Base-by-base conservation (phyloP, 2,888 invertebrate species). In the Drosophila mimica region DNA sequence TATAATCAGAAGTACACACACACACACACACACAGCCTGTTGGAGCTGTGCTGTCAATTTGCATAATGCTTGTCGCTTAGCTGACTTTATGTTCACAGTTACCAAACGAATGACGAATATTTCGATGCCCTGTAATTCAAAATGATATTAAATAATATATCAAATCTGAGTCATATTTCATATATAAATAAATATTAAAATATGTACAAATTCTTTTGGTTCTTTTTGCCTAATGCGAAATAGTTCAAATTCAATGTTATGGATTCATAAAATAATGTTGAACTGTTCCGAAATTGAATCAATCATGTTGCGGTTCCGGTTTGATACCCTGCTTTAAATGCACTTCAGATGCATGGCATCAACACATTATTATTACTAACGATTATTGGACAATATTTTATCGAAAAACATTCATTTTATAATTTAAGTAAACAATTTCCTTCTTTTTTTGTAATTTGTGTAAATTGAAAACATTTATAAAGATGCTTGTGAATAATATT, bases 31-130 rank as follows among this genome's bases (percentile, higher is more conserved):
- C 11, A 36, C 28, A 52, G 28, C 33, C 51, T 9, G 28, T 57
- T 38, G 15, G 4, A 33, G 48, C 43, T 40, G 31, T 17, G 36
- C 43, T 54, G 46, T 25, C 54, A 60, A 79, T 79, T 76, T 80
- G 70, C 82, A 77, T 78, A 78, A 71, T 81, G 70, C 52, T 51
- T 33, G 25, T 61, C 74, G 71, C 60, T 68, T 66, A 67, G 69
- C 74, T 72, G 54, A 71, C 66, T 74, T 82, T 73, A 56, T 43
- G 61, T 54, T 77, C 33, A 51, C 66, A 56, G 70, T 75, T 62
- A 57, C 48, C 59, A 66, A 74, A 70, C 48, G 36, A 25, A 25
- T 64, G 71, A 59, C 76, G 72, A 71, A 72, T 70, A 70, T 74
- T 64, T 36, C 15, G 15, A 61, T 74, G 46, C 38, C 52, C 65